A percentile compares a stretch with the other conserved stretches of the same genome.
Conservation (phyloP, 2,797 vertebrate genomes). For the Xenentodon cancila region DNA sequence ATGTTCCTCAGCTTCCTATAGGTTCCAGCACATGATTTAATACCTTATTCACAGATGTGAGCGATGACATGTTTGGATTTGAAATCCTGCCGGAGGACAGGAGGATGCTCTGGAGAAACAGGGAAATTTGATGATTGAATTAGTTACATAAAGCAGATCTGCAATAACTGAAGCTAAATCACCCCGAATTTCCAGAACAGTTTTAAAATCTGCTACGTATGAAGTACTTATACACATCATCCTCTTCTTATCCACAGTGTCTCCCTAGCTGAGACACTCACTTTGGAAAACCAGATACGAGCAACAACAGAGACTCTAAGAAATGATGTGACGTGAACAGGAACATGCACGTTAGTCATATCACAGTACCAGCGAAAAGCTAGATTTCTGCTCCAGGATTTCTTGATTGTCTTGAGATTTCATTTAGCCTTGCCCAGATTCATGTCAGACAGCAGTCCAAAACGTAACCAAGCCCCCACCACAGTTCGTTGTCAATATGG, state of each 20-base stretch:
- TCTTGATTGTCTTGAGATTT: not conserved
- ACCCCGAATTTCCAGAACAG: not conserved
- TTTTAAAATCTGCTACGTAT: not conserved
- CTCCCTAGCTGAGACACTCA: not conserved
- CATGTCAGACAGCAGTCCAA: no score
- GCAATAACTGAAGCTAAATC: conserved; percentile 3
- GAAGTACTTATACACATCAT: not conserved
- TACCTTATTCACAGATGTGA: conserved; percentile 44
- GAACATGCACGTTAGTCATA: not conserved
- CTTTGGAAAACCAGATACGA: not conserved
- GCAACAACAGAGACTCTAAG: not conserved
- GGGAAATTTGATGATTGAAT: conserved; percentile 16
- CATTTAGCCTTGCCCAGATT: no score
- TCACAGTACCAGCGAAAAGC: not conserved
- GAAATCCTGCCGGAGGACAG: conserved; percentile 49
- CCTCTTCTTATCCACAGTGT: not conserved
- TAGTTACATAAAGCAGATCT: conserved; percentile 6
- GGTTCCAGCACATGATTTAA: conserved; percentile 43
- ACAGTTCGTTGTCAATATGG: no score
- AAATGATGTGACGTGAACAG: not conserved
- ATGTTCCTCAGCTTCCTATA: conserved; percentile 17
- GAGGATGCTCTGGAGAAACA: conserved; percentile 14
- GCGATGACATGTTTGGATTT: conserved; percentile 40
- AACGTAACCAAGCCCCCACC: no score
- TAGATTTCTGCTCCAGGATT: not conserved